These are phyloP conservation scores for Saiga tatarica DNA, from an alignment of 2,113 vertebrate species.

Conservation along the genomic window DNA sequence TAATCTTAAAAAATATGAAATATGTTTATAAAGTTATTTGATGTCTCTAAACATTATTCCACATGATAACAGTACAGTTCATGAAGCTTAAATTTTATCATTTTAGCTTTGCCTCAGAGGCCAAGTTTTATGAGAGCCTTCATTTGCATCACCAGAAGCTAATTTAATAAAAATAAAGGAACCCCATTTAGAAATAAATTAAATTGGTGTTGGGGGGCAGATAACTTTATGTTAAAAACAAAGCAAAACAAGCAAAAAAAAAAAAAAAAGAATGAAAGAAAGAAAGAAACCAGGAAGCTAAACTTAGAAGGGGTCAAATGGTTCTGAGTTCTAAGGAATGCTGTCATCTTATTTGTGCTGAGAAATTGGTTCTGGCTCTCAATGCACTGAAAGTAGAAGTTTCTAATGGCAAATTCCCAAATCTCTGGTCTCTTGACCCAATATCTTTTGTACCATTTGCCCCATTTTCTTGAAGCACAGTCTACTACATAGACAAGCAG, in stretches of 20 bases:
- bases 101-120: conserved; percentile 62
- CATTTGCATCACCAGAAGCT: conserved; percentile 59
- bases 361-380: neutral
- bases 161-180: conserved; percentile 64
- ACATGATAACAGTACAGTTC: conserved; percentile 34
- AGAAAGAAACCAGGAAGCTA: neutral
- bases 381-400: neutral
- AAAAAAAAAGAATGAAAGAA: neutral
- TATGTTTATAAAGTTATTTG: conserved; percentile 41
- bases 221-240: neutral
- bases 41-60: conserved; percentile 50
- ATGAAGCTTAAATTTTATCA: conserved; percentile 53
- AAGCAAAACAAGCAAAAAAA: neutral
- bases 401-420: neutral
- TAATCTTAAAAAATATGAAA: conserved; percentile 31
- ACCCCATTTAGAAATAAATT: conserved; percentile 49
- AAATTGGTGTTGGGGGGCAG: neutral
- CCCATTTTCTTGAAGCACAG: neutral
- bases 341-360: neutral
- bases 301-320: neutral
- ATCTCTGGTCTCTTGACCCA: neutral
- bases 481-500: neutral
- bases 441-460: neutral
- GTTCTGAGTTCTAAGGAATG: conserved; percentile 17
- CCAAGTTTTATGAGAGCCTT: conserved; percentile 60